Base-by-base conservation (phyloP, 1,140 invertebrate genomes). In the Delia radicum region DNA sequence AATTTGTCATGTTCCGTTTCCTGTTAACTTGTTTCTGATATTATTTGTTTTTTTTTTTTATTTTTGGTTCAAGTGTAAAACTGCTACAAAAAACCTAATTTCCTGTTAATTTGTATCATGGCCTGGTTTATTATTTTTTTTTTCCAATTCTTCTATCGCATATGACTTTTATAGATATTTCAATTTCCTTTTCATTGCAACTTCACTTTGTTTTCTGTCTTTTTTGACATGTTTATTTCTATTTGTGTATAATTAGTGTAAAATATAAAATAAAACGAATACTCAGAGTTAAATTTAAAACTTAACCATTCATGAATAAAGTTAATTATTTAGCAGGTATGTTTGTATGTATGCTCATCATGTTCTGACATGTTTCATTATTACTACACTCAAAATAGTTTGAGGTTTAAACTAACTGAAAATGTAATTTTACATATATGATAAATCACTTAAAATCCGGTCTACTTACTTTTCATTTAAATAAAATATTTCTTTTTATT, bases 31-130 rank as follows among this genome's bases (percentile, higher is more conserved):
- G n/a, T n/a, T n/a, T n/a, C n/a, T n/a, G n/a, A n/a, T n/a, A n/a
- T n/a, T n/a, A n/a, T n/a, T n/a, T n/a, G n/a, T n/a, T n/a, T n/a
- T n/a, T n/a, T n/a, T n/a, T n/a, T n/a, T n/a, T n/a, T n/a, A n/a
- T n/a, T n/a, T n/a, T n/a, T n/a, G n/a, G n/a, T n/a, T n/a, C n/a
- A 55, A 42, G n/a, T 15, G n/a, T 15, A 42, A 42, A 42, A 42
- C 12, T 15, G n/a, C 18, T 24, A 10, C 1, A 18, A 21, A 2
- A 55, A 21, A 55, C 29, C 33, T 21, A 69, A 69, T 69, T 69
- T 69, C 29, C 65, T 33, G 29, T 31, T 33, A 69, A 69, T 69
- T 37, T 65, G 62, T 65, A 29, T 13, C 26, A 65, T 65, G 26
- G 26, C 27, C 12, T 65, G 6, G 27, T 28, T 10, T 65, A n/a